Percentiles rank a stretch among this genome's conserved stretches.
phyloP scores from a whole-genome alignment of 2,113 vertebrate genomes.

The Phycodurus eques region DNA sequence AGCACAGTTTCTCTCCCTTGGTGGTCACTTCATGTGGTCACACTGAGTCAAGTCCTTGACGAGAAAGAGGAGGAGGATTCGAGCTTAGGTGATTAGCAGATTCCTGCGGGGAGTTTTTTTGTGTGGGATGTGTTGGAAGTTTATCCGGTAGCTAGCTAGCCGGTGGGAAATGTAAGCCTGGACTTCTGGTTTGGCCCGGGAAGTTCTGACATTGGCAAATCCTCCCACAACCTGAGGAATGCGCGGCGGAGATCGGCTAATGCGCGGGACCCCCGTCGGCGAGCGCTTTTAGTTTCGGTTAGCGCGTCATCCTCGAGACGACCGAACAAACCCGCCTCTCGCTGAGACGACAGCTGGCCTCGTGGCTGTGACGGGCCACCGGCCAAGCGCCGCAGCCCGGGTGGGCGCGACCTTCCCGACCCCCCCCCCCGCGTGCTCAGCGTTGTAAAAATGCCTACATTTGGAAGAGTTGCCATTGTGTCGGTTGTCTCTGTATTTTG shows the following conservation, averaged over 20 bases:
- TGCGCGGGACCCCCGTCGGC: slow-evolving; percentile 17
- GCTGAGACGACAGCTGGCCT: slow-evolving; percentile 57
- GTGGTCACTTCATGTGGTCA: slow-evolving; percentile 42
- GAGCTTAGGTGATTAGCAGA: slow-evolving; percentile 35
- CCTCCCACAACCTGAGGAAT: slow-evolving; percentile 24
- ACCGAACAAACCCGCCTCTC: slow-evolving; percentile 1
- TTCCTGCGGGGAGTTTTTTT: slow-evolving; percentile 43
- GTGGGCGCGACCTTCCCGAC: slow-evolving; percentile 40
- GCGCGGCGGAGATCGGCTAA: slow-evolving; percentile 15
- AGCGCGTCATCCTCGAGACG: slow-evolving; percentile 17
- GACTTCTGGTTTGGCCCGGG: not conserved
- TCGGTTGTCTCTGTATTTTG: slow-evolving; percentile 48
- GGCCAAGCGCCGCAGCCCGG: slow-evolving; percentile 44
- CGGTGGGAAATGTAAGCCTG: slow-evolving; percentile 31
- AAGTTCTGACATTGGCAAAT: slow-evolving; percentile 21
- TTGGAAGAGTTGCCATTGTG: slow-evolving; percentile 54
- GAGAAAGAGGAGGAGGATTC: slow-evolving; percentile 16
- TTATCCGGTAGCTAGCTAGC: slow-evolving; percentile 1
- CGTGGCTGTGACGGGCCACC: slow-evolving; percentile 51
- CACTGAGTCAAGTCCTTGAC: slow-evolving; percentile 45
- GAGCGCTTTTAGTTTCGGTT: slow-evolving; percentile 26
- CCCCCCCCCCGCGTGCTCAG: slow-evolving; percentile 16
- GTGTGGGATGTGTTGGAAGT: slow-evolving; percentile 47
- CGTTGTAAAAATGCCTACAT: slow-evolving; percentile 65
- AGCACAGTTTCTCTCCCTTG: slow-evolving; percentile 30